phyloP scores from a whole-genome alignment of 2,797 vertebrate genomes.

The Valencia hispanica region DNA sequence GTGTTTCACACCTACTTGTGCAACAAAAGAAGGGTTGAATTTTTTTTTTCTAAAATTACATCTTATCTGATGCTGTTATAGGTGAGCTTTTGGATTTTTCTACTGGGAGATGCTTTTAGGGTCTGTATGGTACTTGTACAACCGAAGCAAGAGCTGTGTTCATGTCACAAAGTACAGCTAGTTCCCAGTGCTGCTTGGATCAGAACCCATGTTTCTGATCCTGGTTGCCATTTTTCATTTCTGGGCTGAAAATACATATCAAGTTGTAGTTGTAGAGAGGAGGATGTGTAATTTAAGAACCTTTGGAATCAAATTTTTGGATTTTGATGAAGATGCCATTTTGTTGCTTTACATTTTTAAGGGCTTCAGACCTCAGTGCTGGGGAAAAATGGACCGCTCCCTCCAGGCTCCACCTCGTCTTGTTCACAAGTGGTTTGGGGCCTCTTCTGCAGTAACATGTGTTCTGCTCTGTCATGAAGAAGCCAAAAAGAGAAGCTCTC shows the following conservation, averaged over 20 bases:
- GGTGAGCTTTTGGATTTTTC: not conserved
- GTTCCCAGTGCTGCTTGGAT: not conserved
- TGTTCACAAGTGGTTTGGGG: too few relatives aligned
- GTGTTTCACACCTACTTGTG: constrained; percentile 8
- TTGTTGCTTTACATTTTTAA: not conserved
- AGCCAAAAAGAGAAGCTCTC: too few relatives aligned
- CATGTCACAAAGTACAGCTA: not conserved
- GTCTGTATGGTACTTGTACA: not conserved
- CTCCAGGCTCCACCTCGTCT: too few relatives aligned
- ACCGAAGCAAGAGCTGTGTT: not conserved
- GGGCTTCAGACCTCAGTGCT: too few relatives aligned
- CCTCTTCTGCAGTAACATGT: too few relatives aligned
- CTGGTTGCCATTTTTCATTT: not conserved
- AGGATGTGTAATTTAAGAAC: not conserved
- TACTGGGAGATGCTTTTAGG: not conserved
- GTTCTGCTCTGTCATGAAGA: too few relatives aligned
- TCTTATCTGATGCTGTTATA: not conserved
- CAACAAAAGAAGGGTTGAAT: constrained; percentile 1
- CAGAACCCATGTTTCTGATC: not conserved
- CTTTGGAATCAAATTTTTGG: not conserved
- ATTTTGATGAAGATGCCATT: not conserved
- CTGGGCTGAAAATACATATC: not conserved
- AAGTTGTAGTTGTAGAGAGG: not conserved
- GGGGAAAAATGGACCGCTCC: too few relatives aligned
- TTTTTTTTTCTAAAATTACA: too few relatives aligned